Evolutionary conservation across 1,140 invertebrate species (phyloP).

Genomic region (Formica exsecta): DNA sequence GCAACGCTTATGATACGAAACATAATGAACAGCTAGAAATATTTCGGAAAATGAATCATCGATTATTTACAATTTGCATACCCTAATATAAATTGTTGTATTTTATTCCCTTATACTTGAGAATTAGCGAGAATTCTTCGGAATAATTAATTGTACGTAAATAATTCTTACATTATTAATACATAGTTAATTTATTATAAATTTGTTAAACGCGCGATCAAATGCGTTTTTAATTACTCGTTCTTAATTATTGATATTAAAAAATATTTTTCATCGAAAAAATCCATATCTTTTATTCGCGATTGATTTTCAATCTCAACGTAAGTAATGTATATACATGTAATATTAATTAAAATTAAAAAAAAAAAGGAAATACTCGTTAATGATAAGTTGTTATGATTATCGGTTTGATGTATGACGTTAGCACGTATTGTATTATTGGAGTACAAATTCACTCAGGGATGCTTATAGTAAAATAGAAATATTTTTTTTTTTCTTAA

Average conservation of each 20-base stretch:
- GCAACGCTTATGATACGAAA: slow-evolving; percentile 4
- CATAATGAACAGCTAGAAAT: slow-evolving; percentile 28
- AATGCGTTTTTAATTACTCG: neutral
- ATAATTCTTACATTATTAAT: neutral
- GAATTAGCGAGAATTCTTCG: neutral
- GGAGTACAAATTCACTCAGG: slow-evolving; percentile 72
- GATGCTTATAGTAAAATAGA: slow-evolving; percentile 53
- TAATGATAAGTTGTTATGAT: slow-evolving; percentile 34
- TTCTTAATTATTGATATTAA: neutral
- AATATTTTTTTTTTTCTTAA: slow-evolving; percentile 21
- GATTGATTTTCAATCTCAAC: slow-evolving; percentile 20
- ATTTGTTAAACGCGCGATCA: neutral
- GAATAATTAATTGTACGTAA: neutral
- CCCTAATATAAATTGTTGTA: slow-evolving; percentile 22
- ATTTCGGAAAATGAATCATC: slow-evolving; percentile 25
- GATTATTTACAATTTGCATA: slow-evolving; percentile 48
- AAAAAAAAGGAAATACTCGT: slow-evolving; percentile 4
- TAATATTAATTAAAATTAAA: slow-evolving; percentile 60
- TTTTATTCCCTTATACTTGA: neutral
- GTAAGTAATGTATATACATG: slow-evolving; percentile 18
- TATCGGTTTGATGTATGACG: neutral
- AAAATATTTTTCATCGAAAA: neutral
- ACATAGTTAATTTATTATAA: slow-evolving; percentile 1
- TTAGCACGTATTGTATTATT: slow-evolving; percentile 6
- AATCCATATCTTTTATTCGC: neutral